Conservation (phyloP, 1,140 invertebrate genomes). For the Lanistes nyassanus region DNA sequence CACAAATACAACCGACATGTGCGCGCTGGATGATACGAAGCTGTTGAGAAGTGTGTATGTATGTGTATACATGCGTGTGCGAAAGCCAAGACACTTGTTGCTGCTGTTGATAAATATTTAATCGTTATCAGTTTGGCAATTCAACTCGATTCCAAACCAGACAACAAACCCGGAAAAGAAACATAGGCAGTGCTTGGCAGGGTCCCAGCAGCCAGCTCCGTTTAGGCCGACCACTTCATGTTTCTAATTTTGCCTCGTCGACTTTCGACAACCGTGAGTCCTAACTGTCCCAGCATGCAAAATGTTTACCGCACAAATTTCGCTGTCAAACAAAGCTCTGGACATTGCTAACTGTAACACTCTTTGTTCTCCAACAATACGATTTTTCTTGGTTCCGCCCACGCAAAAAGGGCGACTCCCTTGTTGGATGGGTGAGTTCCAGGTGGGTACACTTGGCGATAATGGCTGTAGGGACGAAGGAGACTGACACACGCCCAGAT, state of each 20-base stretch:
- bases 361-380: too few species aligned
- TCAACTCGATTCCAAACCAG: neutral
- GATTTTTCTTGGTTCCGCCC: too few species aligned
- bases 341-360: too few species aligned
- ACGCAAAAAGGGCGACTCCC: too few species aligned
- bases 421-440: neutral
- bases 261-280: too few species aligned
- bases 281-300: too few species aligned
- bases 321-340: too few species aligned
- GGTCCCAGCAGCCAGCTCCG: neutral
- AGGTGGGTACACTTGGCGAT: neutral
- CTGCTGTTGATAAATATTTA: neutral
- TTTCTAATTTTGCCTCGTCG: too few species aligned
- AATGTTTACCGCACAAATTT: too few species aligned
- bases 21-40: neutral
- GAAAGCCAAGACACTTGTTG: neutral
- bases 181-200: too few species aligned
- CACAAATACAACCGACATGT: neutral
- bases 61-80: conserved; percentile 1
- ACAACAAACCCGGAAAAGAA: neutral
- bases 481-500: neutral
- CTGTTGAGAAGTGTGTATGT: neutral
- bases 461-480: neutral
- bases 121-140: neutral
- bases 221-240: too few species aligned